Conservation (phyloP, 2,113 vertebrate species). For the Pseudorhombus dupliciocellatus region DNA sequence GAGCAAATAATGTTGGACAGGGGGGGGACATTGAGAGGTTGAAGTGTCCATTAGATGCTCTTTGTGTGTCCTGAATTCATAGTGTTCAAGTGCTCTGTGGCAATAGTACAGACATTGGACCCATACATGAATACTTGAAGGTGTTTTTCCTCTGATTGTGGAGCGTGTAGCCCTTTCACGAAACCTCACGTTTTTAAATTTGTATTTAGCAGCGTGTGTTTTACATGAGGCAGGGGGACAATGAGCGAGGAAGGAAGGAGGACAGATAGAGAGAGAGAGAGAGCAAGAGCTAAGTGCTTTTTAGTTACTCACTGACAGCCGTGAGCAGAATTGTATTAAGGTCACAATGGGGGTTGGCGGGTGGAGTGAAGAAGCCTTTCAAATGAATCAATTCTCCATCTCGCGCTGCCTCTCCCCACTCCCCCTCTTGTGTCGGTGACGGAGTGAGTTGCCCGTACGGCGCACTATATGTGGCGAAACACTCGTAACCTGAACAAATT, state of each 20-base stretch:
- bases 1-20: background rate
- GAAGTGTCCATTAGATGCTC: background rate
- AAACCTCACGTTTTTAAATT: slow-evolving; percentile 1
- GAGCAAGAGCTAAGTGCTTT: slow-evolving; percentile 67
- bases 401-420: slow-evolving; percentile 2
- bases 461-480: slow-evolving; percentile 11
- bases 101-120: background rate
- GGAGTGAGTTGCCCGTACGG: background rate
- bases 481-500: slow-evolving; percentile 29
- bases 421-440: background rate
- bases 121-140: background rate
- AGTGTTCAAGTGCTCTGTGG: slow-evolving; percentile 3
- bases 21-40: background rate
- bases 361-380: slow-evolving; percentile 62
- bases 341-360: slow-evolving; percentile 66
- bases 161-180: background rate
- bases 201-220: slow-evolving; percentile 4
- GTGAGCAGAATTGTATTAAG: slow-evolving; percentile 70
- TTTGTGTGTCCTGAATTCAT: background rate
- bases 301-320: slow-evolving; percentile 66
- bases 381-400: slow-evolving; percentile 68
- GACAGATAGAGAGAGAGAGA: too few relatives aligned
- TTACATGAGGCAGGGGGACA: background rate
- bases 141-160: background rate
- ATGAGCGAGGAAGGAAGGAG: background rate